These are phyloP conservation scores for Nephrotoma appendiculata DNA, from an alignment of 2,888 invertebrate genomes.

Conservation along the genomic window DNA sequence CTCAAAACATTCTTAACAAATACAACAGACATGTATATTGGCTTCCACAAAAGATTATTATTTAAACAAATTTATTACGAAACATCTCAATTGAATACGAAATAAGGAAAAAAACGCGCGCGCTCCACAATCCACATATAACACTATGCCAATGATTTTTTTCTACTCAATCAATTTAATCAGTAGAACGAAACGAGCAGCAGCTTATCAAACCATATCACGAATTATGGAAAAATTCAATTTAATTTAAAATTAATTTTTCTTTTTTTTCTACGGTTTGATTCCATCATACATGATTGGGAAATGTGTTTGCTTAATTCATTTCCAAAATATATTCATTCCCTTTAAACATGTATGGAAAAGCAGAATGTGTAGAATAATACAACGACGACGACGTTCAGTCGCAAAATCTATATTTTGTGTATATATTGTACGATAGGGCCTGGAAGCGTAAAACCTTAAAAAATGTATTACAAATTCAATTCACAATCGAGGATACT, in stretches of 20 bases:
- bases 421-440: not conserved
- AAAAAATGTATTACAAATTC: not conserved
- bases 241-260: not conserved
- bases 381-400: not conserved
- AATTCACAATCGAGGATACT: not conserved
- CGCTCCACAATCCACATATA: not conserved
- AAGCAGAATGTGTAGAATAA: not conserved
- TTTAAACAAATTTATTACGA: not conserved
- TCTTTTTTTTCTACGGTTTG: not conserved
- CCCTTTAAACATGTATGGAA: not conserved
- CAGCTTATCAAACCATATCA: not conserved
- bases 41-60: not conserved
- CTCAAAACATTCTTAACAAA: not conserved
- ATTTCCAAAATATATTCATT: not conserved
- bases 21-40: not conserved
- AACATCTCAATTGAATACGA: not conserved
- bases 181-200: not conserved
- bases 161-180: not conserved
- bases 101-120: not conserved
- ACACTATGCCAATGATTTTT: not conserved
- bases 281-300: not conserved
- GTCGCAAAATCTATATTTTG: not conserved
- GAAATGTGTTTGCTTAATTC: not conserved
- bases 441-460: not conserved
- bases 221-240: not conserved